These are phyloP conservation scores for Oryzias melastigma DNA, from an alignment of 2,113 vertebrate genomes.

Conservation along the genomic window DNA sequence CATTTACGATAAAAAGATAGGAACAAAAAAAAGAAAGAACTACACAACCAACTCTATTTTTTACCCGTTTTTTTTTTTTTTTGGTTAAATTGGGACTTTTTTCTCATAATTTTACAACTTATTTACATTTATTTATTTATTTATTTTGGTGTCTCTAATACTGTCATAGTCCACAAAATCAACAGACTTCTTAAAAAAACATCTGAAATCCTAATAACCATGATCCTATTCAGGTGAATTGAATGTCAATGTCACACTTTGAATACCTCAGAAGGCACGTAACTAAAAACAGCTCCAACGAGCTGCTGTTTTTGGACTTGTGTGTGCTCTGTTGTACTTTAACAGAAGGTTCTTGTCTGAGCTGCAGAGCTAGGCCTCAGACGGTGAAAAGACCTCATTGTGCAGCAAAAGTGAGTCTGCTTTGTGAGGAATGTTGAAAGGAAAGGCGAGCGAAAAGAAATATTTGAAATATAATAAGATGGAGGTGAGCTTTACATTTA, in stretches of 20 bases:
- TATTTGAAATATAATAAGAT: background rate
- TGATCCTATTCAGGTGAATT: background rate
- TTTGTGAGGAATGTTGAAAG: slow-evolving; percentile 13
- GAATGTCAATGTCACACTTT: slow-evolving; percentile 6
- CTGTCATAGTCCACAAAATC: too few relatives aligned
- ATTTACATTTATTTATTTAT: too few relatives aligned
- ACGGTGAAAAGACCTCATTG: slow-evolving; percentile 59
- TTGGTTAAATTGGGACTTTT: too few relatives aligned
- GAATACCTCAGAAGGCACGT: slow-evolving; percentile 11
- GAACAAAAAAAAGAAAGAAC: too few relatives aligned
- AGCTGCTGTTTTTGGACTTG: slow-evolving; percentile 1
- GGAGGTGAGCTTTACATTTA: background rate
- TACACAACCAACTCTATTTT: too few relatives aligned
- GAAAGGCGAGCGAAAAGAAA: background rate
- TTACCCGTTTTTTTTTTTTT: too few relatives aligned
- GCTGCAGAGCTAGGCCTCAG: slow-evolving; percentile 25
- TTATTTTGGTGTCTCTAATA: too few relatives aligned
- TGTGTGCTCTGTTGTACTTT: slow-evolving; percentile 4
- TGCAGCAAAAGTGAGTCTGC: slow-evolving; percentile 19
- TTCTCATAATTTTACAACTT: too few relatives aligned
- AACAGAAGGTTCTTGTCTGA: slow-evolving; percentile 56
- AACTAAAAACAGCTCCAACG: background rate
- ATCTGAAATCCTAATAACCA: background rate
- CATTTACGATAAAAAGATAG: too few relatives aligned
- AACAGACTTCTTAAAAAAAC: background rate